These are phyloP conservation scores for Aphodius sticticus DNA, from an alignment of 2,888 invertebrate genomes.

Conservation along the genomic window DNA sequence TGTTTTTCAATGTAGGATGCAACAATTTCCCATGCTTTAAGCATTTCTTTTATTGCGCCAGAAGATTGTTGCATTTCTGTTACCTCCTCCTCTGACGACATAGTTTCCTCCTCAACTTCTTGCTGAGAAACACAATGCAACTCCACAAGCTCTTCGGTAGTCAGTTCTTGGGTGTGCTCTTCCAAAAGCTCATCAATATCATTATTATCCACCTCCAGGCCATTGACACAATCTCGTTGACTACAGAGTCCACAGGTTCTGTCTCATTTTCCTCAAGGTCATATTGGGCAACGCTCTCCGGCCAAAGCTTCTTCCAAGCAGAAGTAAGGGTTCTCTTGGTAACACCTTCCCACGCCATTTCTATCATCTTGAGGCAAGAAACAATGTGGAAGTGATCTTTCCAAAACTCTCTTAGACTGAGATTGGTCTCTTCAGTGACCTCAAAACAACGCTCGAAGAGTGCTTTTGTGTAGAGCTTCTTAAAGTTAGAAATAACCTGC, in stretches of 20 bases:
- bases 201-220: slow-evolving; percentile 27
- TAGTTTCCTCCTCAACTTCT: neutral
- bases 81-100: neutral
- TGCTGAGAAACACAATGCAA: slow-evolving; percentile 28
- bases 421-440: slow-evolving; percentile 38
- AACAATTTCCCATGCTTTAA: slow-evolving; percentile 25
- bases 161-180: slow-evolving; percentile 28
- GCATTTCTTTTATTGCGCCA: neutral
- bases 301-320: slow-evolving; percentile 39
- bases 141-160: slow-evolving; percentile 38
- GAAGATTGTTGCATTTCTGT: neutral
- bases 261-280: slow-evolving; percentile 30
- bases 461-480: slow-evolving; percentile 46
- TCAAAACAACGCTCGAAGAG: slow-evolving; percentile 42
- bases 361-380: slow-evolving; percentile 41
- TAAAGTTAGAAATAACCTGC: slow-evolving; percentile 46
- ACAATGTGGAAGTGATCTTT: slow-evolving; percentile 46
- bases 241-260: slow-evolving; percentile 33
- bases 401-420: slow-evolving; percentile 46
- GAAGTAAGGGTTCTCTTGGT: slow-evolving; percentile 37
- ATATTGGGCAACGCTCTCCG: slow-evolving; percentile 33
- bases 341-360: slow-evolving; percentile 40
- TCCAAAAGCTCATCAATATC: slow-evolving; percentile 23
- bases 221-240: slow-evolving; percentile 43
- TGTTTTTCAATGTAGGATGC: slow-evolving; percentile 28